A percentile compares a stretch with the other conserved stretches of the same genome.
These are phyloP conservation scores for Cotesia vestalis DNA, from an alignment of 1,140 invertebrate species.

Conservation along the genomic window DNA sequence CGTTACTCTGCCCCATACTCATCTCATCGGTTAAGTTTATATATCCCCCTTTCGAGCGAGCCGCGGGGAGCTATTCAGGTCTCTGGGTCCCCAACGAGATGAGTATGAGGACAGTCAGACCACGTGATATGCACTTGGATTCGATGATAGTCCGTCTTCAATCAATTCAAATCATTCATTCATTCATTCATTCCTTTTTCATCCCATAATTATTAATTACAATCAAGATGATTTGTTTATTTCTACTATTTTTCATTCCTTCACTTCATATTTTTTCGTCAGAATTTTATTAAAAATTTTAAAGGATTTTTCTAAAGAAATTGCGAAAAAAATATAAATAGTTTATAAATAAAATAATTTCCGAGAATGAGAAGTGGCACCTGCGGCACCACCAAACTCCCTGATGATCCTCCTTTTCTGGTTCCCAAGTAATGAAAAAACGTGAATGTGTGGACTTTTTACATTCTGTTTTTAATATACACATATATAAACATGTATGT, in stretches of 20 bases:
- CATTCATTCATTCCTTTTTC: neutral
- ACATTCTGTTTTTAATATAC: neutral
- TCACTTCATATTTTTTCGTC: too few relatives aligned
- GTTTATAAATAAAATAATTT: neutral
- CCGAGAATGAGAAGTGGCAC: slow-evolving; percentile 3
- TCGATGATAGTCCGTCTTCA: neutral
- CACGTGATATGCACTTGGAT: slow-evolving; percentile 29
- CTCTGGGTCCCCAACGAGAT: slow-evolving; percentile 46
- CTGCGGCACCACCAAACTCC: slow-evolving; percentile 9
- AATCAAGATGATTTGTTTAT: too few relatives aligned
- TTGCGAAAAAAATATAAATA: too few relatives aligned
- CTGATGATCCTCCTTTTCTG: neutral
- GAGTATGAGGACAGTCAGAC: slow-evolving; percentile 39
- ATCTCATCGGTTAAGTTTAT: neutral
- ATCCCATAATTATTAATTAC: too few relatives aligned
- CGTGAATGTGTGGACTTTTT: neutral
- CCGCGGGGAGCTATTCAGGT: slow-evolving; percentile 43
- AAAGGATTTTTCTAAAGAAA: too few relatives aligned
- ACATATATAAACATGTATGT: slow-evolving; percentile 9
- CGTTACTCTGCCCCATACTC: slow-evolving; percentile 44
- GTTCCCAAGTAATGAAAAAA: neutral
- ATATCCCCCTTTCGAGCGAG: slow-evolving; percentile 33
- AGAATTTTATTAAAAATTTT: too few relatives aligned
- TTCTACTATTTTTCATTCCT: too few relatives aligned
- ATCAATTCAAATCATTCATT: neutral